Evolutionary conservation across 2,797 vertebrate species (phyloP).

Genomic region (Ceyx erithaca): DNA sequence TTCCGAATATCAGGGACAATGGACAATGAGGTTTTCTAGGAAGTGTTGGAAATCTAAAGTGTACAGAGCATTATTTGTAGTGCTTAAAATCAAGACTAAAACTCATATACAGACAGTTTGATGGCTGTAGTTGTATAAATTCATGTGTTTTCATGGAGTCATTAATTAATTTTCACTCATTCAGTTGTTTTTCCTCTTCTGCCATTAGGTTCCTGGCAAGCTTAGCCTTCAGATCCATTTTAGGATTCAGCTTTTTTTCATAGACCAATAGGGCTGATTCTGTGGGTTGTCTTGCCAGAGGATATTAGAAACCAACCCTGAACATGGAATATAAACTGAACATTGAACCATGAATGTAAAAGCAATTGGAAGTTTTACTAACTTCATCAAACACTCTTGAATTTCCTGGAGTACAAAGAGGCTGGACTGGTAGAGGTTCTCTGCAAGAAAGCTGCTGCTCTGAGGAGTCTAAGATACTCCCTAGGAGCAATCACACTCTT

Average conservation of each 20-base stretch:
- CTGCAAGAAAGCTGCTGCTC: neutral
- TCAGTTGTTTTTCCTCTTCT: slow-evolving; percentile 66
- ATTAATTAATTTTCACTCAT: slow-evolving; percentile 72
- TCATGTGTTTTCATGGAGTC: slow-evolving; percentile 59
- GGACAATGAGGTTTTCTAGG: neutral
- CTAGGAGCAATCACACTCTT: neutral
- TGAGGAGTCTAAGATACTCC: neutral
- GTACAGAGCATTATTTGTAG: neutral
- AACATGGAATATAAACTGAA: neutral
- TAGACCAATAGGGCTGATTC: neutral
- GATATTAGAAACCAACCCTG: neutral
- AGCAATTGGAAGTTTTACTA: neutral
- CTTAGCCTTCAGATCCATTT: slow-evolving; percentile 26
- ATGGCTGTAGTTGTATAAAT: slow-evolving; percentile 52
- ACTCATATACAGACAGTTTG: slow-evolving; percentile 51
- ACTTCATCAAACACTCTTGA: neutral
- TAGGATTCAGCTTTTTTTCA: neutral
- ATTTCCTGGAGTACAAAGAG: neutral
- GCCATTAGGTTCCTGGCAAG: slow-evolving; percentile 41
- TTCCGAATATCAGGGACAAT: neutral
- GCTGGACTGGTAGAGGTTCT: rapidly evolving
- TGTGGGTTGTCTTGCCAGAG: neutral
- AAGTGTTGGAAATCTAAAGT: neutral
- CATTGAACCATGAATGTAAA: neutral
- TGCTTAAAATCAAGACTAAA: slow-evolving; percentile 56